These are phyloP conservation scores for Clistopyga incitator DNA, from an alignment of 2,888 invertebrate genomes.

Conservation along the genomic window DNA sequence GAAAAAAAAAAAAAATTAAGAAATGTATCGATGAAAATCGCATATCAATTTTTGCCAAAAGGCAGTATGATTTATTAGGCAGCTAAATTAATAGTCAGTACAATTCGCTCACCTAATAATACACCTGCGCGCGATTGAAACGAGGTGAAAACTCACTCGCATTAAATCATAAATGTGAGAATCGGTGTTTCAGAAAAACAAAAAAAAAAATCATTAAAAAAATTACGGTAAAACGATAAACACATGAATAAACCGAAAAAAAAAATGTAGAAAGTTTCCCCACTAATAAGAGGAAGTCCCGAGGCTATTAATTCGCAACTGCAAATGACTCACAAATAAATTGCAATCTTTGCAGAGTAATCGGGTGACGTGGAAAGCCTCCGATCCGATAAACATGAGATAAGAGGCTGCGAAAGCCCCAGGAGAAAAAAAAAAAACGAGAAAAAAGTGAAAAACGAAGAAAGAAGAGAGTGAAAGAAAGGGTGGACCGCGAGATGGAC, in stretches of 20 bases:
- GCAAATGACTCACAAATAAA: slow-evolving; percentile 6
- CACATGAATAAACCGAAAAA: not conserved
- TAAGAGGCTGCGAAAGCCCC: not conserved
- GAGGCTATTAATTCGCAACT: slow-evolving; percentile 12
- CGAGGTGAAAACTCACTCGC: not conserved
- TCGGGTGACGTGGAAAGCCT: not conserved
- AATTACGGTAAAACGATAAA: not conserved
- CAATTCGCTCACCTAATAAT: not conserved
- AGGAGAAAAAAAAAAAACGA: not conserved
- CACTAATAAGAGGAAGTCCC: not conserved
- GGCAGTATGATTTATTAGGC: not conserved
- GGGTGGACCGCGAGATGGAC: slow-evolving; percentile 48
- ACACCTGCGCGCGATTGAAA: not conserved
- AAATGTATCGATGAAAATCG: no score
- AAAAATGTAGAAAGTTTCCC: slow-evolving; percentile 3
- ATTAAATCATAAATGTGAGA: not conserved
- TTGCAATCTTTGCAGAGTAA: slow-evolving; percentile 14
- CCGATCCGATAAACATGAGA: slow-evolving; percentile 12
- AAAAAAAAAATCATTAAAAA: not conserved
- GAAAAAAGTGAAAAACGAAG: no score
- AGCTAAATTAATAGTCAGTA: not conserved
- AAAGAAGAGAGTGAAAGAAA: not conserved
- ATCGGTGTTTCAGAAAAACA: not conserved
- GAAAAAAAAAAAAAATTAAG: no score
- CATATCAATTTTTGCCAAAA: no score